Conservation (phyloP, 2,888 invertebrate genomes). For the Lydus trimaculatus region DNA sequence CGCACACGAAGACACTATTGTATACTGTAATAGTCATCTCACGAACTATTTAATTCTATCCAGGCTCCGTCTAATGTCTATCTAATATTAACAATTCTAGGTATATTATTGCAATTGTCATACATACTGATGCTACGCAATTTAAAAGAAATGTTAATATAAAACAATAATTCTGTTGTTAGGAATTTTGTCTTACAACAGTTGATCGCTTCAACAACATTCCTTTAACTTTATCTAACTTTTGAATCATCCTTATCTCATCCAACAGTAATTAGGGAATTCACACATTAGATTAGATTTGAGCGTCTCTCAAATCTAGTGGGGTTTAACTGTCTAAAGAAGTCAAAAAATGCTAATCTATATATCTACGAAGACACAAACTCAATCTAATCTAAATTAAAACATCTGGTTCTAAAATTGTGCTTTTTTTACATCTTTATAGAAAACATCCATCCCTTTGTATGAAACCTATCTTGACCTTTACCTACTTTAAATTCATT, state of each 20-base stretch:
- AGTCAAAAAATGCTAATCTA: too few relatives aligned
- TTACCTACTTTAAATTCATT: neutral
- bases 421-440: too few relatives aligned
- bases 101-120: conserved; percentile 23
- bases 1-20: conserved; percentile 53
- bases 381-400: too few relatives aligned
- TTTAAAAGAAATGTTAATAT: conserved; percentile 18
- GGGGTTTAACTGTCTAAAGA: too few relatives aligned
- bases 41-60: conserved; percentile 46
- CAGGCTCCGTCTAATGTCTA: conserved; percentile 28
- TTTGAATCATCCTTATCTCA: neutral
- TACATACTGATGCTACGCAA: conserved; percentile 26
- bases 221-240: neutral
- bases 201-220: neutral
- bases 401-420: too few relatives aligned
- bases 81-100: conserved; percentile 28
- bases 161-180: neutral
- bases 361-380: too few relatives aligned
- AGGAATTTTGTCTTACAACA: neutral
- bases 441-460: too few relatives aligned
- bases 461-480: neutral
- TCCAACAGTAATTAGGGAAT: neutral
- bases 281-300: too few relatives aligned
- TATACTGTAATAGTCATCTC: conserved; percentile 53
- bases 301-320: too few relatives aligned